Conservation (phyloP, 2,888 invertebrate species). For the Cheilosia impressa region DNA sequence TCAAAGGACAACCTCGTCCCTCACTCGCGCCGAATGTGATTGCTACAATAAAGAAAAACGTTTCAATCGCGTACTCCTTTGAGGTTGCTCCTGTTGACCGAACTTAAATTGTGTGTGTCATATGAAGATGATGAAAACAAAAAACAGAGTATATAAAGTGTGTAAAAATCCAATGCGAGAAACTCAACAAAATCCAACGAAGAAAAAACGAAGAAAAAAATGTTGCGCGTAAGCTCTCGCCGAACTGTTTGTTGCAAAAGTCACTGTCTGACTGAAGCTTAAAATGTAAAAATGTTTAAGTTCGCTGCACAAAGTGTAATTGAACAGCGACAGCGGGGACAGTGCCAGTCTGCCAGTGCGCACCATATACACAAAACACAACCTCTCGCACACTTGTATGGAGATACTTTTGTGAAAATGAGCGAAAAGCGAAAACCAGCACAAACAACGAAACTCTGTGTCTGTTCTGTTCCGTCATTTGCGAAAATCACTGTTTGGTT, state of each 20-base stretch:
- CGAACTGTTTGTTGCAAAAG: conserved; percentile 76
- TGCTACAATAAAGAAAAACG: conserved; percentile 19
- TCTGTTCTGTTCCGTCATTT: neutral
- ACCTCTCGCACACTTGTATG: conserved; percentile 27
- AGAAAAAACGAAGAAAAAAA: conserved; percentile 74
- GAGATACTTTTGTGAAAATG: conserved; percentile 64
- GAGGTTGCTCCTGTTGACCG: neutral
- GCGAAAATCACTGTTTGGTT: conserved; percentile 56
- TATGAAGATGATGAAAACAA: conserved; percentile 39
- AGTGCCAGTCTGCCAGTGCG: conserved; percentile 10
- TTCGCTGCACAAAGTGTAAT: conserved; percentile 70
- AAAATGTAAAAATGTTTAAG: conserved; percentile 70
- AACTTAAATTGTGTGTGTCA: conserved; percentile 4
- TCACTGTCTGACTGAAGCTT: conserved; percentile 76
- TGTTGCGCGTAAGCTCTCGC: conserved; percentile 70
- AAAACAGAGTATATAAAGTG: conserved; percentile 49
- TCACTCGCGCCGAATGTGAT: conserved; percentile 27
- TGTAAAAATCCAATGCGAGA: conserved; percentile 74
- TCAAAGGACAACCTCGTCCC: conserved; percentile 34
- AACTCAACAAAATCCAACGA: conserved; percentile 74
- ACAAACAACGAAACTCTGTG: neutral
- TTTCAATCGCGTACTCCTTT: conserved; percentile 37
- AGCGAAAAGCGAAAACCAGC: conserved; percentile 67
- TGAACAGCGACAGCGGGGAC: conserved; percentile 41
- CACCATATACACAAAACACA: conserved; percentile 7